Evolutionary conservation across 92 coral and sea anemone genomes (phyloP), one percentile per base, ranked within the genome.

Genomic region (Heteractis magnifica): DNA sequence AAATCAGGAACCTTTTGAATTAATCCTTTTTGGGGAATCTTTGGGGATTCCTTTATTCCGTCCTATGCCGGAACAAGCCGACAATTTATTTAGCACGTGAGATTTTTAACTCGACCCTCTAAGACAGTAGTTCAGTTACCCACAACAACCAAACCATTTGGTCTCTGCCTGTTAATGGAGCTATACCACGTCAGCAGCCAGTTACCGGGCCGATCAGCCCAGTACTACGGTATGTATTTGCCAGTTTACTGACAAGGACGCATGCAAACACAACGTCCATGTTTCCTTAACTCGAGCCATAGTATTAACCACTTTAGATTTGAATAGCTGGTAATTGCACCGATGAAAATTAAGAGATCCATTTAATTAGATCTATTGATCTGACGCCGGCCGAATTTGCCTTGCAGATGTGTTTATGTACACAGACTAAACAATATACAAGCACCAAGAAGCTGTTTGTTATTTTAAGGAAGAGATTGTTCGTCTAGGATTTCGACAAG

Each of bases 301-400:
- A 86, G 88, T 71, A 86, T 92, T 88, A 92, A 79, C 87, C 96
- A 90, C 95, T 92, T 91, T 90, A 90, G 78, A 68, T 26, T 49
- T 87, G 91, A 91, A 91, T 91, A 65, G 93, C 88, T 84, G 82
- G 87, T 89, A 91, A 94, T 91, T 91, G 86, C 76, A 55, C 68
- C 80, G 90, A 78, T 91, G 92, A 89, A 93, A 86, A 88, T 88
- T 86, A 91, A 82, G 87, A 81, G 81, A 72, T 85, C 79, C 81
- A 83, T 90, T 88, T 93, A 93, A 89, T 93, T 93, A 91, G 91
- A 84, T 77, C 90, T 79, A 90, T 90, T 88, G 89, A 85, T 72
- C 65, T 56, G 87, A 85, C 16, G 75, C 85, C 84, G 77, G 53
- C 72, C 56, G 78, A 51, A 65, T 82, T 55, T 65, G 77, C 55